Evolutionary conservation across 2,888 invertebrate species (phyloP), one percentile per base, ranked within the genome.

Genomic region (Emmelina monodactyla): DNA sequence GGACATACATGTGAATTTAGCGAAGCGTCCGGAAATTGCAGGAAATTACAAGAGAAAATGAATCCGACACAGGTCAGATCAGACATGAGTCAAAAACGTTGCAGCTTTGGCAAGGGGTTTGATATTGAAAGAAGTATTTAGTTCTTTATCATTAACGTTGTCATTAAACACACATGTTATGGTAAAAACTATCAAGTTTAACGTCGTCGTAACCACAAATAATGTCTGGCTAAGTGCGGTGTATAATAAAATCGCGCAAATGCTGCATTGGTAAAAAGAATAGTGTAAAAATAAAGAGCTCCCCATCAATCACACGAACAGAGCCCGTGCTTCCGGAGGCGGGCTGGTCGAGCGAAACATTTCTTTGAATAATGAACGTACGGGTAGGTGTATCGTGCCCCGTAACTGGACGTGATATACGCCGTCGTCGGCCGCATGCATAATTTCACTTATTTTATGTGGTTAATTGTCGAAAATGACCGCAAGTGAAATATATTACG

Each of bases 401-500:
- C 67, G 72, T 78, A 78, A 79, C 76, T 79, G 75, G 79, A 78
- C 78, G 78, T 79, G 78, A 79, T 79, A 79, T 79, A 79, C 76
- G 69, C 69, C 78, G 73, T 79, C 76, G 73, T 67, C 72, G 76
- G 58, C 76, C 68, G 79, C 75, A 78, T 78, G 79, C 79, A 79
- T 79, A 79, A 79, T 79, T 79, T 76, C 70, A 78, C 79, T 78
- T 78, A 79, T 76, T 78, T 78, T 76, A 79, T 78, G 78, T 75
- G 73, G 78, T 78, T 79, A 78, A 79, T 78, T 79, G 79, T 78
- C 79, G 79, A 79, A 78, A 79, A 79, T 78, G 78, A 79, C 79
- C 76, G 69, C 72, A 47, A 62, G 72, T 71, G 68, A 78, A 78
- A 79, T 78, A 78, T 72, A 75, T 75, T 73, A 71, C 29, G 58